These are phyloP conservation scores for Salarias fasciatus DNA, from an alignment of 2,797 vertebrate genomes.

Conservation along the genomic window DNA sequence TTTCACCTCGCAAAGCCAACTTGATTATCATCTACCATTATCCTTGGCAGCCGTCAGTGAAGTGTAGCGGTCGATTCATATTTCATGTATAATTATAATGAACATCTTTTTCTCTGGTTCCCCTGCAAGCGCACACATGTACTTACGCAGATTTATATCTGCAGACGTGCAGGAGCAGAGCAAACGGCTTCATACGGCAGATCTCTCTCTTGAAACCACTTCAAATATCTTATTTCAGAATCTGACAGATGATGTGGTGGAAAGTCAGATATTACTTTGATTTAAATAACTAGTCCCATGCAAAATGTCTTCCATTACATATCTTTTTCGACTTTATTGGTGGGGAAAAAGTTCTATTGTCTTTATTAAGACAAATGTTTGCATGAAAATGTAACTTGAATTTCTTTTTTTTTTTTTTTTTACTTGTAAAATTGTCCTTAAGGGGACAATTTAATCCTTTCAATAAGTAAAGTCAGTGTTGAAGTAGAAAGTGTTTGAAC, in stretches of 20 bases:
- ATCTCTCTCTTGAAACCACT: constrained; percentile 22
- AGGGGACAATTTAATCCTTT: no score
- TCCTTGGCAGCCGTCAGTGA: not conserved
- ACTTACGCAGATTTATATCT: not conserved
- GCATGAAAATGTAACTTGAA: no score
- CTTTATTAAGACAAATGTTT: no score
- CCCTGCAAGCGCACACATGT: constrained; percentile 2
- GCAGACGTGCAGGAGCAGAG: not conserved
- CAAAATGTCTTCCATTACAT: no score
- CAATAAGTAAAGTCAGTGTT: no score
- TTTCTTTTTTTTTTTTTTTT: no score
- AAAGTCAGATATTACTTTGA: no score
- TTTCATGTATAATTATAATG: constrained; percentile 30
- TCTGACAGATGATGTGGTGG: constrained; percentile 2
- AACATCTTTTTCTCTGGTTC: constrained; percentile 6
- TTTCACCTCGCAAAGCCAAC: not conserved
- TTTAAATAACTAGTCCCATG: no score
- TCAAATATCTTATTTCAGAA: constrained; percentile 15
- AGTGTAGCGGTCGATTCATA: constrained; percentile 3
- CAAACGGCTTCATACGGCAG: not conserved
- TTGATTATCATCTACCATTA: constrained; percentile 30
- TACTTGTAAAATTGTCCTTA: no score
- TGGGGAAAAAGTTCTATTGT: no score
- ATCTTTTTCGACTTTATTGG: no score
- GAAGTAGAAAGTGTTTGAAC: no score